These are phyloP conservation scores for Barypeithes pellucidus DNA, from an alignment of 2,888 invertebrate species.

Conservation along the genomic window DNA sequence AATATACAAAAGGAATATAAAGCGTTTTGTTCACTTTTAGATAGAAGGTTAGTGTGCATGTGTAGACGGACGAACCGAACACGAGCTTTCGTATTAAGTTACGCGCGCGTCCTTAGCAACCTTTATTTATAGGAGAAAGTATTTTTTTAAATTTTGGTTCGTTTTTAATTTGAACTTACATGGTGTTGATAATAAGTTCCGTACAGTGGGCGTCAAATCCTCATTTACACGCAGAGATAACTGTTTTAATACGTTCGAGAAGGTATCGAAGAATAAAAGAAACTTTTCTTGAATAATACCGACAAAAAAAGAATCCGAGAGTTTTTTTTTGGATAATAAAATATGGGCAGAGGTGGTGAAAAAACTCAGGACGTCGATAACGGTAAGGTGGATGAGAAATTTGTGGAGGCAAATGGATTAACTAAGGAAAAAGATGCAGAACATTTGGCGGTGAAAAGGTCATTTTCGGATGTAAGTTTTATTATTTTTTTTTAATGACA, in stretches of 20 bases:
- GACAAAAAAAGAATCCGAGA: too few relatives aligned
- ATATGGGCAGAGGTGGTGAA: slow-evolving; percentile 62
- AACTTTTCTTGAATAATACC: neutral
- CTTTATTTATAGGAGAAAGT: slow-evolving; percentile 17
- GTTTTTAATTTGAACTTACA: too few relatives aligned
- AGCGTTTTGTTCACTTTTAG: slow-evolving; percentile 28
- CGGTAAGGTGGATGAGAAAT: slow-evolving; percentile 51
- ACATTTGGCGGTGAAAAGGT: slow-evolving; percentile 27
- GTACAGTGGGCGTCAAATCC: slow-evolving; percentile 1
- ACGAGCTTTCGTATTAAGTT: neutral
- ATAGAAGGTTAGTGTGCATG: neutral
- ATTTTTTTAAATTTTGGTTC: slow-evolving; percentile 8
- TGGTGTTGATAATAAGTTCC: too few relatives aligned
- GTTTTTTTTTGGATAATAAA: slow-evolving; percentile 24
- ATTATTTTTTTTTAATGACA: neutral
- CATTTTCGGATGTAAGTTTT: slow-evolving; percentile 7
- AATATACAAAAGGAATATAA: slow-evolving; percentile 60
- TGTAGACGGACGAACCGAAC: neutral
- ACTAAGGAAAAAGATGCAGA: slow-evolving; percentile 30
- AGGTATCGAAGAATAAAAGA: neutral
- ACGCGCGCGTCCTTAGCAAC: neutral
- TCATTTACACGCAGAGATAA: too few relatives aligned
- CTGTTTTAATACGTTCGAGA: too few relatives aligned
- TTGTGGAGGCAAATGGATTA: slow-evolving; percentile 41
- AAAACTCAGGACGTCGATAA: slow-evolving; percentile 55